Percentiles rank a stretch among this genome's conserved stretches.
These are phyloP conservation scores for Bombyx mandarina DNA, from an alignment of 1,140 invertebrate species.

Conservation along the genomic window DNA sequence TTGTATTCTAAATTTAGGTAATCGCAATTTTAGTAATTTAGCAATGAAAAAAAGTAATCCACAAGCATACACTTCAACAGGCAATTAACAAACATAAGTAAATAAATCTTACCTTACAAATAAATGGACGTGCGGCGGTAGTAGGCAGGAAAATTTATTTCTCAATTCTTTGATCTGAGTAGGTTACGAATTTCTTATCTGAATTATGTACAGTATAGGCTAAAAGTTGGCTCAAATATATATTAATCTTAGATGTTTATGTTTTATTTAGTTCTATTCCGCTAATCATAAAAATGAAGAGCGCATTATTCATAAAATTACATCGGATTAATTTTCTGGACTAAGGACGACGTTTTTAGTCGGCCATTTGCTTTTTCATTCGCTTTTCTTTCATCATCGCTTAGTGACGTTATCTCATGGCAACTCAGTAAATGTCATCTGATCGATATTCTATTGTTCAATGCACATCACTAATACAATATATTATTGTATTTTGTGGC, in stretches of 20 bases:
- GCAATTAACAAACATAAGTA: constrained; percentile 21
- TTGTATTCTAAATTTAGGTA: constrained; percentile 8
- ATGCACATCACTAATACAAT: too few species aligned
- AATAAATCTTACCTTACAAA: constrained; percentile 50
- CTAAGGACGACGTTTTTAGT: constrained; percentile 57
- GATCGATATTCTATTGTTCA: too few species aligned
- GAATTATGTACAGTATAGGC: constrained; percentile 29
- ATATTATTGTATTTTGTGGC: too few species aligned
- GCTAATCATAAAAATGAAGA: constrained; percentile 64
- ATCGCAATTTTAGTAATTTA: constrained; percentile 8
- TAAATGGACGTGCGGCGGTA: constrained; percentile 53
- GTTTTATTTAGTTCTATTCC: constrained; percentile 52
- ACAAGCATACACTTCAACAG: constrained; percentile 4
- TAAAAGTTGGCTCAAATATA: constrained; percentile 35
- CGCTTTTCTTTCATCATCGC: constrained; percentile 42
- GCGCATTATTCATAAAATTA: constrained; percentile 65
- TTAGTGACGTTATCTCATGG: constrained; percentile 13
- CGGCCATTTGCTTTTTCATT: constrained; percentile 65
- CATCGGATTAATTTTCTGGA: constrained; percentile 55
- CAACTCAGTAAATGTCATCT: too few species aligned
- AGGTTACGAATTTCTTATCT: constrained; percentile 42
- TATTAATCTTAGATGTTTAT: constrained; percentile 41
- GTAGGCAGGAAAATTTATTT: constrained; percentile 45
- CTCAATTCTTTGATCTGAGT: constrained; percentile 38
- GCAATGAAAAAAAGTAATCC: too few species aligned